Conservation (phyloP, 2,888 invertebrate genomes). For the Andrena chrysosceles region DNA sequence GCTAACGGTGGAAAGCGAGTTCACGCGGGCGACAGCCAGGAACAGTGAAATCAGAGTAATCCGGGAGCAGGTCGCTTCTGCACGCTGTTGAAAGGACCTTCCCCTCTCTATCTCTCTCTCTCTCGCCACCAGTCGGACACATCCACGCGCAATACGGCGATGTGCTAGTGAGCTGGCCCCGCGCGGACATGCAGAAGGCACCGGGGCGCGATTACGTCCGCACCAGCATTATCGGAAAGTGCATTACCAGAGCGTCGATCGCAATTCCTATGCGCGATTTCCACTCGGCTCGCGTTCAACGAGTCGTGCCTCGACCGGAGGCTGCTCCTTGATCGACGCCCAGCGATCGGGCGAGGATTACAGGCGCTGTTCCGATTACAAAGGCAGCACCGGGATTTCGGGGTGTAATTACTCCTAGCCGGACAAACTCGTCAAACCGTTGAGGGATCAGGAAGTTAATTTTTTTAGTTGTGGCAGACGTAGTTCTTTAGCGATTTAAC, state of each 20-base stretch:
- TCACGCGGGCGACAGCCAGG: slow-evolving; percentile 50
- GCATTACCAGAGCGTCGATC: slow-evolving; percentile 76
- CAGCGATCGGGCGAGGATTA: slow-evolving; percentile 59
- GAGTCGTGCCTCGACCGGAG: slow-evolving; percentile 30
- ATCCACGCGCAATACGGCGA: neutral
- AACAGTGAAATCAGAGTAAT: slow-evolving; percentile 71
- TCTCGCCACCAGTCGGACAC: neutral
- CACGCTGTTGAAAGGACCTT: slow-evolving; percentile 39
- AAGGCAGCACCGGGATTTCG: slow-evolving; percentile 42
- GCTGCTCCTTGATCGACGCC: slow-evolving; percentile 62
- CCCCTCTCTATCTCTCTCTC: neutral
- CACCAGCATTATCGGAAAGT: slow-evolving; percentile 79
- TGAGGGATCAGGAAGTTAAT: neutral
- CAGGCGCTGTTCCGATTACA: slow-evolving; percentile 55
- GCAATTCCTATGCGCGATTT: slow-evolving; percentile 65
- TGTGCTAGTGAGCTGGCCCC: slow-evolving; percentile 4
- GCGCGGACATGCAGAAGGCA: slow-evolving; percentile 54
- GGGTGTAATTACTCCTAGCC: slow-evolving; percentile 39
- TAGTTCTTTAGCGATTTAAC: too few species aligned
- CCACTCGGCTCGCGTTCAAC: slow-evolving; percentile 58
- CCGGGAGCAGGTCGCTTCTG: slow-evolving; percentile 47
- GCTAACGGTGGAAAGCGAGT: slow-evolving; percentile 53
- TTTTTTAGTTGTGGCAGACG: too few species aligned
- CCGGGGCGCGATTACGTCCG: slow-evolving; percentile 71
- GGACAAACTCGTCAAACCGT: neutral